A percentile compares a stretch with the other conserved stretches of the same genome.
Evolutionary conservation across 2,797 vertebrate species (phyloP).

Genomic region (Megaceryle alcyon): DNA sequence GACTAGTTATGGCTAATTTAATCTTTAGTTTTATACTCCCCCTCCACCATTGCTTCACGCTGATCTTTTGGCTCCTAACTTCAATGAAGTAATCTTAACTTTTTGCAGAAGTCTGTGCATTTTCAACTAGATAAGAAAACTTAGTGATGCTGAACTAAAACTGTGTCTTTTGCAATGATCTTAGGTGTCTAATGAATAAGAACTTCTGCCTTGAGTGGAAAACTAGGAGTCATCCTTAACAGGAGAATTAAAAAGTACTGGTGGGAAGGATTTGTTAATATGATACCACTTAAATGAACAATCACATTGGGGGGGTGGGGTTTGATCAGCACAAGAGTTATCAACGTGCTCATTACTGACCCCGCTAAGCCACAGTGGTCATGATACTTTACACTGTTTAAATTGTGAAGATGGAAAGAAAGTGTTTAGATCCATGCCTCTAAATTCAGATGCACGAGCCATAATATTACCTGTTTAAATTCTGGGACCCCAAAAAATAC

Average conservation of each 20-base stretch:
- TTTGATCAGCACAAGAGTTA: neutral
- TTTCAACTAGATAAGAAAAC: neutral
- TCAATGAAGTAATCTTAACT: neutral
- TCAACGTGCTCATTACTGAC: no score
- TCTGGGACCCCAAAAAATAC: neutral
- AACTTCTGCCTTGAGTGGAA: neutral
- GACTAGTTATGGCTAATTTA: neutral
- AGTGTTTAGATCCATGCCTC: neutral
- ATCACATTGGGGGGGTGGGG: fast-evolving
- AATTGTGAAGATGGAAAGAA: neutral
- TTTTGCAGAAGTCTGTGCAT: neutral
- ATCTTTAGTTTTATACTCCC: neutral
- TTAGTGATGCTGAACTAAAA: neutral
- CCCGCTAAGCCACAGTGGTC: neutral
- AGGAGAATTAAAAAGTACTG: neutral
- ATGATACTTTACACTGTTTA: neutral
- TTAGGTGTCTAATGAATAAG: neutral
- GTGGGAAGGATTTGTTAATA: neutral
- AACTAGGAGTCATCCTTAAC: neutral
- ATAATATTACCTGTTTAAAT: neutral
- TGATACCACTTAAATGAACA: neutral
- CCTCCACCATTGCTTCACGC: fast-evolving
- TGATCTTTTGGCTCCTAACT: neutral
- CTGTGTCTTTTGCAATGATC: neutral
- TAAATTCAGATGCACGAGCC: neutral